Evolutionary conservation across 2,888 invertebrate genomes (phyloP), one percentile per base, ranked within the genome.

Genomic region (Rambutsinella grinnellia): DNA sequence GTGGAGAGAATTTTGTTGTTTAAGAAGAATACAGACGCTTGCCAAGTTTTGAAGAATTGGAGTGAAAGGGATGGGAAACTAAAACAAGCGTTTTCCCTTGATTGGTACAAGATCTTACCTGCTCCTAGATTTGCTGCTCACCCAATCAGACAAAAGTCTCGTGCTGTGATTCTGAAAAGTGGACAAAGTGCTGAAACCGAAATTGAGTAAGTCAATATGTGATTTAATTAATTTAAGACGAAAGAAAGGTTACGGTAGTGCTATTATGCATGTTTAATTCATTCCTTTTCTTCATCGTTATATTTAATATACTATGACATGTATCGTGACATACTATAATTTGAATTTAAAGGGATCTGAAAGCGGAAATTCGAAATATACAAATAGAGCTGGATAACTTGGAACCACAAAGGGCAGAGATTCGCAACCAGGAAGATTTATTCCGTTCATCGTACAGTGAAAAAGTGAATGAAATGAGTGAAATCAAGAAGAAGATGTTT

Each of bases 1-100:
- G 88, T 95, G 62, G 97, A 97, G 87, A 89, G 89, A 58, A 89
- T 94, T 28, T 87, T 97, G 71, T 88, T 97, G 23, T 93, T 96
- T 77, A 90, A 92, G 1, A 90, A 90, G 2, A 90, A 90, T 46
- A 88, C 89, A 8, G 90, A 90, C 79, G 96, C 96, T 0, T 89
- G 91, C 62, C 86, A 89, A 0, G 88, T 96, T 10, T 91, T 96
- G 26, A 79, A 76, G 24, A 26, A 71, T 26, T 28, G 54, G 28
- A 5, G 24, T 1, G 57, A 10, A 27, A 76, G 63, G 21, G 81
- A 81, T 8, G 47, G 15, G 21, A 51, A 27, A 0, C 76, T 80
- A 10, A 66, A 15, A 19, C 1, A 0, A 6, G 83, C 77, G 27
- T 83, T 62, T 57, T 76, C 82, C 8, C 61, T 78, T 26, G 78